phyloP scores from a whole-genome alignment of 2,113 vertebrate genomes.

The Pelecanoides urinatrix region DNA sequence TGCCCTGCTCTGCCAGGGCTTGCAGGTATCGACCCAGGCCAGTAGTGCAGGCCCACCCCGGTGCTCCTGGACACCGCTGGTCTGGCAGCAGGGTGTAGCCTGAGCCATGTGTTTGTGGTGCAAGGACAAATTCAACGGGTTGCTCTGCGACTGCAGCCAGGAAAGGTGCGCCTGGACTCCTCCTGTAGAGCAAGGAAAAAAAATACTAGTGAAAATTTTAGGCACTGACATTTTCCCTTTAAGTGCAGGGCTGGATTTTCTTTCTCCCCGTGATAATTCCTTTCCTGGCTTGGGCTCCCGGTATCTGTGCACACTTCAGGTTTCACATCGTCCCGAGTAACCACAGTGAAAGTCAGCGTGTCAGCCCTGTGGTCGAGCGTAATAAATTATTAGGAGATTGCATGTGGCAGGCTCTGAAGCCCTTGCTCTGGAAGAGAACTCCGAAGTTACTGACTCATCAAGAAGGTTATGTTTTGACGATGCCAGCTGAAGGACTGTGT shows the following conservation, averaged over 20 bases:
- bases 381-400: neutral
- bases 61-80: neutral
- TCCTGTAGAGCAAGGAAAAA: neutral
- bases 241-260: neutral
- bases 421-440: neutral
- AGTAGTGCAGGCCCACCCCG: rapidly evolving
- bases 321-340: neutral
- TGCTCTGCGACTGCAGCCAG: neutral
- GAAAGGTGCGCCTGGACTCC: neutral
- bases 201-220: neutral
- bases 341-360: neutral
- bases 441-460: slow-evolving; percentile 4
- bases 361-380: neutral
- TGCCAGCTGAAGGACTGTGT: neutral
- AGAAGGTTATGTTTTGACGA: neutral
- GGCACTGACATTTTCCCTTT: neutral
- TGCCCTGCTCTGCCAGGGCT: neutral
- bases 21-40: neutral
- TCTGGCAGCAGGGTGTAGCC: neutral
- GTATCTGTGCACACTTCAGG: rapidly evolving
- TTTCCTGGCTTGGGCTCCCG: neutral
- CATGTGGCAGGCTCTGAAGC: neutral
- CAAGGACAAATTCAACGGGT: neutral
- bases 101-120: neutral
- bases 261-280: neutral